Evolutionary conservation across 2,888 invertebrate species (phyloP), one percentile per base, ranked within the genome.

Genomic region (Trachelus iudaicus): DNA sequence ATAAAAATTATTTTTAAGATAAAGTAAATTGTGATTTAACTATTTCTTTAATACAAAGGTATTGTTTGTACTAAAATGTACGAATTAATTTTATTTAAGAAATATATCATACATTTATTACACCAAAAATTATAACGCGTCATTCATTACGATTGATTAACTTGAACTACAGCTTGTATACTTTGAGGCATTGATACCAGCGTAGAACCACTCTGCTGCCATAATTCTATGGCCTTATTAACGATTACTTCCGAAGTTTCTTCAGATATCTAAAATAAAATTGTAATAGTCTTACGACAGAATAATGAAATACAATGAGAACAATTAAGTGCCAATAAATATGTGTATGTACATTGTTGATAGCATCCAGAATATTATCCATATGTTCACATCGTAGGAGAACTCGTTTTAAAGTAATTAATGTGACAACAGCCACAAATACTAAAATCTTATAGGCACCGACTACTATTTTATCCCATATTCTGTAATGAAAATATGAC

Each of bases 401-500:
- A 81, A 94, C 93, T 84, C 95, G 92, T 80, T 95, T 93, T 77
- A 96, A 92, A 31, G 96, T 96, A 75, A 95, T 94, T 11, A 97
- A 92, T 75, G 96, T 92, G 85, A 95, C 95, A 31, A 97, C 94
- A 73, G 96, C 95, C 3, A 96, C 95, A 90, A 95, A 97, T 0
- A 96, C 94, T 73, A 98, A 93, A 86, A 97, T 96, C 92, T 96
- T 96, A 69, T 95, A 95, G 0, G 97, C 97, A 4, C 97, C 97
- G 69, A 96, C 97, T 88, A 96, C 95, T 56, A 98, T 92, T 92
- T 97, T 97, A 90, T 98, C 97, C 97, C 97, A 97, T 82, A 98
- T 95, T 89, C 97, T 97, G 84, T 86, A 93, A 92, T 79, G 85
- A 40, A 40, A 40, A 6, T 40, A 40, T 23, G 23, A 40, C 23